phyloP scores from a whole-genome alignment of 1,140 invertebrate species.

The Schlechtendalia chinensis region DNA sequence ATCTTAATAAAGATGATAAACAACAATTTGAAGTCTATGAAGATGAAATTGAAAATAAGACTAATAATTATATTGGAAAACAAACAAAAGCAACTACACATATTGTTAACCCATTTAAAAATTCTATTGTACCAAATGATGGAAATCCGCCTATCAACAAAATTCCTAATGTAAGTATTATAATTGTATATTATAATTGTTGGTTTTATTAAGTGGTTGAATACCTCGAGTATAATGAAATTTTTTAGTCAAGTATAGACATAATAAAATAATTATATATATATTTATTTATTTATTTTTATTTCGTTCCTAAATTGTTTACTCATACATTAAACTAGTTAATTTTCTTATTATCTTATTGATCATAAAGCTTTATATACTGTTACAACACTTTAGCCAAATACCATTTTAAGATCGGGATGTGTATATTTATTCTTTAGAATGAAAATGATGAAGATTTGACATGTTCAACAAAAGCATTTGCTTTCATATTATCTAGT shows the following conservation, averaged over 20 bases:
- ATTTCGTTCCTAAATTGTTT: no score
- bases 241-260: no score
- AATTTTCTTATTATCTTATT: no score
- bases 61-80: background rate
- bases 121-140: background rate
- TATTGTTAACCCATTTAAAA: background rate
- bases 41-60: background rate
- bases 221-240: no score
- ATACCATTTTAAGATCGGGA: no score
- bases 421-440: background rate
- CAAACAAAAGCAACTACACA: background rate
- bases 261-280: no score
- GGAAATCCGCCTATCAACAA: background rate
- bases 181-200: background rate
- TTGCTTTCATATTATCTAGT: constrained; percentile 33
- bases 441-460: constrained; percentile 35
- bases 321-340: no score
- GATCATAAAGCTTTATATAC: no score
- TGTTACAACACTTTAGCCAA: no score
- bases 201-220: background rate
- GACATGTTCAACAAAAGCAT: constrained; percentile 48
- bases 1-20: background rate
- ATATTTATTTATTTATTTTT: no score
- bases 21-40: background rate
- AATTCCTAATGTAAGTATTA: background rate